Evolutionary conservation across 1,140 invertebrate species (phyloP).

Genomic region (Caenorhabditis tropicalis): DNA sequence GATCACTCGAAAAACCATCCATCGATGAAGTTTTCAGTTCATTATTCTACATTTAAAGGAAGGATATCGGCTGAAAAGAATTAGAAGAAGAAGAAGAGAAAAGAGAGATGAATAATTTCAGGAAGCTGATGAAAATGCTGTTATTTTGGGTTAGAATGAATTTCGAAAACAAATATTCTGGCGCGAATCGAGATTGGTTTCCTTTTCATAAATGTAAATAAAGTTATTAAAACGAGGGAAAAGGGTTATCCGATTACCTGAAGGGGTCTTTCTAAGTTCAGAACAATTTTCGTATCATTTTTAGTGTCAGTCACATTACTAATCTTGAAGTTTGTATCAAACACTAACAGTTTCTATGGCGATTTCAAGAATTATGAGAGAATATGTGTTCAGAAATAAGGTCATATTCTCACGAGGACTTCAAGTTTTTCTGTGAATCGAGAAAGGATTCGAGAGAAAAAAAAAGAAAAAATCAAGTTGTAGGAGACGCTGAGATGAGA

Average conservation of each 20-base stretch:
- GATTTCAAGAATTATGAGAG: background rate
- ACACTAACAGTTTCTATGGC: too few relatives aligned
- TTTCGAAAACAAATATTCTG: slow-evolving; percentile 15
- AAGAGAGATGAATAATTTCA: background rate
- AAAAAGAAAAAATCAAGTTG: background rate
- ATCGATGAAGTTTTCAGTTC: too few relatives aligned
- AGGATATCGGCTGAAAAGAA: background rate
- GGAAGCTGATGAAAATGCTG: background rate
- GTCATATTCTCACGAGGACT: slow-evolving; percentile 17
- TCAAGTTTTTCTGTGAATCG: background rate
- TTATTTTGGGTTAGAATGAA: slow-evolving; percentile 15
- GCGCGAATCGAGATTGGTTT: background rate
- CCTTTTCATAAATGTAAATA: slow-evolving; percentile 4
- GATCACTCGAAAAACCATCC: background rate
- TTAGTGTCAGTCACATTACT: too few relatives aligned
- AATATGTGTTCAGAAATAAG: background rate
- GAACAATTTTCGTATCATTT: too few relatives aligned
- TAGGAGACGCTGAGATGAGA: background rate
- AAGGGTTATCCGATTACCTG: too few relatives aligned
- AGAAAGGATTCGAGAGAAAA: background rate
- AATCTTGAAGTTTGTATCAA: too few relatives aligned
- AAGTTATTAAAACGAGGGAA: background rate
- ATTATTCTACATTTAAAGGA: background rate
- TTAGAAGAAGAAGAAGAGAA: background rate
- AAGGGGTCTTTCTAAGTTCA: too few relatives aligned